phyloP scores from a whole-genome alignment of 2,888 invertebrate species.

The Folsomia manolachei region DNA sequence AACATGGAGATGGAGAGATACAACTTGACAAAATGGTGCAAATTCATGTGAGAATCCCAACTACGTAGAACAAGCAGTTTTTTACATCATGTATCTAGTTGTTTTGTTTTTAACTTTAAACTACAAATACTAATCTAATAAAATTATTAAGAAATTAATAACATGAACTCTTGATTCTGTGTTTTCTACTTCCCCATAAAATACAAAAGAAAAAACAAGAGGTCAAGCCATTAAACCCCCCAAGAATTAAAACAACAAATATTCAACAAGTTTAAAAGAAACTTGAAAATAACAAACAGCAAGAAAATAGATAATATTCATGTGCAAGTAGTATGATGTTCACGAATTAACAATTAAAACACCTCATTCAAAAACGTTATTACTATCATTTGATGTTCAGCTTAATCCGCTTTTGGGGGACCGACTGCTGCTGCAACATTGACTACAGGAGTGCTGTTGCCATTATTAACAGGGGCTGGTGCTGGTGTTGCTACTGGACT shows the following conservation, averaged over 20 bases:
- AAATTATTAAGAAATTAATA: too few species aligned
- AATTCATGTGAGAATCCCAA: not conserved
- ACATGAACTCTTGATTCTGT: too few species aligned
- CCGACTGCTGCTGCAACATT: conserved; percentile 1
- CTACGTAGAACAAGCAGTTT: too few species aligned
- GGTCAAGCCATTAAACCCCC: not conserved
- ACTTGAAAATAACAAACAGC: not conserved
- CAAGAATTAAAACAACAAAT: not conserved
- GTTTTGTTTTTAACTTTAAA: not conserved
- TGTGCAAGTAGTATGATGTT: conserved; percentile 12
- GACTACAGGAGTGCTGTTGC: conserved; percentile 28
- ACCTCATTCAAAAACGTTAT: conserved; percentile 14
- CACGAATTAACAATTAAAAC: conserved; percentile 8
- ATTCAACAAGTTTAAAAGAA: not conserved
- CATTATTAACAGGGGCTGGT: conserved; percentile 22
- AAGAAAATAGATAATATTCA: not conserved
- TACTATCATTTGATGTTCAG: conserved; percentile 7
- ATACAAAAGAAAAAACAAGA: too few species aligned
- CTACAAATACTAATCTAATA: too few species aligned
- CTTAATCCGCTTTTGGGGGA: conserved; percentile 20
- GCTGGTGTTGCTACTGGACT: conserved; percentile 30
- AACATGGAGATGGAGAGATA: not conserved
- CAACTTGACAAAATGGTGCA: not conserved
- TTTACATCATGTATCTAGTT: too few species aligned
- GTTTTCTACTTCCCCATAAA: too few species aligned